Evolutionary conservation across 30 jellyfish, hydroid and myxozoan species (phyloP).

Genomic region (Sanderia malayensis): DNA sequence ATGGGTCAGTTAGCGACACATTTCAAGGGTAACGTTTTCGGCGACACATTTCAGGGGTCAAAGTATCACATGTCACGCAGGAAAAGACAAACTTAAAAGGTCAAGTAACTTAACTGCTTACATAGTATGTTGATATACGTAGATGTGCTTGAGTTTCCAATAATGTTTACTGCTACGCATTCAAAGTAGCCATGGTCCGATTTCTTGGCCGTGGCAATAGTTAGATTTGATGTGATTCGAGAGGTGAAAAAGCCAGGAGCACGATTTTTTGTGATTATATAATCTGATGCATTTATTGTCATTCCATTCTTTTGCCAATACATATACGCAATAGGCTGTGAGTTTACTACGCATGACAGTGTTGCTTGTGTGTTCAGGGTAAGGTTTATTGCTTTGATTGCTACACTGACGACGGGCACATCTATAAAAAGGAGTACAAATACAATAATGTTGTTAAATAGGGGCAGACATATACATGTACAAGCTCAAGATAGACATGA

Average conservation of each 20-base stretch:
- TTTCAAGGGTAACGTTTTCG: too few relatives aligned
- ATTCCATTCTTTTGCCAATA: neutral
- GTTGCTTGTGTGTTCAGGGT: neutral
- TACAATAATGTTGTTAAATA: too few relatives aligned
- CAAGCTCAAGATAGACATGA: too few relatives aligned
- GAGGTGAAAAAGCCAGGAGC: neutral
- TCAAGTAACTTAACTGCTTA: conserved; percentile 7
- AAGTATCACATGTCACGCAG: too few relatives aligned
- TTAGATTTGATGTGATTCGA: neutral
- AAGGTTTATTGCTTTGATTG: neutral
- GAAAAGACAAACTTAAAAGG: too few relatives aligned
- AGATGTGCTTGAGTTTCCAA: neutral
- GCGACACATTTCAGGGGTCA: too few relatives aligned
- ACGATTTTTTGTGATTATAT: neutral
- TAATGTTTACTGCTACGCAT: neutral
- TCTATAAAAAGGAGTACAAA: too few relatives aligned
- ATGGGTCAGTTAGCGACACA: too few relatives aligned
- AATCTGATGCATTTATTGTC: neutral
- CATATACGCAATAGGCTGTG: neutral
- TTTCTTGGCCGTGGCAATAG: neutral
- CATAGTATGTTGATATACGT: neutral
- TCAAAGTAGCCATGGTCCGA: neutral
- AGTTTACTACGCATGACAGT: neutral
- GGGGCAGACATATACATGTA: too few relatives aligned
- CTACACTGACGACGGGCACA: neutral